These are phyloP conservation scores for Podiceps cristatus DNA, from an alignment of 2,113 vertebrate species.

Conservation along the genomic window DNA sequence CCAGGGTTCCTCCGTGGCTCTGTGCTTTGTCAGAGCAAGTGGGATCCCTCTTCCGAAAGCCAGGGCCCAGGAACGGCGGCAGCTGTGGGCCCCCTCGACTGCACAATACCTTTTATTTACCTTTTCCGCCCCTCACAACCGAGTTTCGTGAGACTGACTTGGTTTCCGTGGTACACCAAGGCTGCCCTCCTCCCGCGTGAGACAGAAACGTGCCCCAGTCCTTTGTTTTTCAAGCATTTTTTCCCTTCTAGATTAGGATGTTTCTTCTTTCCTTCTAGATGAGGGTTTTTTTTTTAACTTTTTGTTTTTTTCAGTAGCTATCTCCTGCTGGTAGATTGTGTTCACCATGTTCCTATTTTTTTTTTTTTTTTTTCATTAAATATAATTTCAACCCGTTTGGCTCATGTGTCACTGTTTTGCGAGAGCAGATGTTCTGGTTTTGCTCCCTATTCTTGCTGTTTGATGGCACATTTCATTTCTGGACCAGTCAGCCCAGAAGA, in stretches of 20 bases:
- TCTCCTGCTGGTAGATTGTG: not conserved
- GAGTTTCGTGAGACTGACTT: not conserved
- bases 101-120: not conserved
- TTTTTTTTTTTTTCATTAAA: not conserved
- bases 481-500: not conserved
- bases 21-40: not conserved
- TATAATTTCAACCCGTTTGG: not conserved
- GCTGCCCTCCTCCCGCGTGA: not conserved
- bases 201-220: not conserved
- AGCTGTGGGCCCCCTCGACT: accelerated
- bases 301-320: not conserved
- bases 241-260: not conserved
- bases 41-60: not conserved
- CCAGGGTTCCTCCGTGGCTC: not conserved
- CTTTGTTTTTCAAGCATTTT: not conserved
- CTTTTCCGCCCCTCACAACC: not conserved
- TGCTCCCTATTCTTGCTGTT: not conserved
- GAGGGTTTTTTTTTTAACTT: not conserved
- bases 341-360: not conserved
- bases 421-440: not conserved
- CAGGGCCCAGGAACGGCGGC: not conserved
- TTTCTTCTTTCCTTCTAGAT: not conserved
- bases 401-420: not conserved
- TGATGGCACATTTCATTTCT: not conserved
- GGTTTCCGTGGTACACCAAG: not conserved